These are phyloP conservation scores for Diarsia mendica DNA, from an alignment of 2,888 invertebrate species.

Conservation along the genomic window DNA sequence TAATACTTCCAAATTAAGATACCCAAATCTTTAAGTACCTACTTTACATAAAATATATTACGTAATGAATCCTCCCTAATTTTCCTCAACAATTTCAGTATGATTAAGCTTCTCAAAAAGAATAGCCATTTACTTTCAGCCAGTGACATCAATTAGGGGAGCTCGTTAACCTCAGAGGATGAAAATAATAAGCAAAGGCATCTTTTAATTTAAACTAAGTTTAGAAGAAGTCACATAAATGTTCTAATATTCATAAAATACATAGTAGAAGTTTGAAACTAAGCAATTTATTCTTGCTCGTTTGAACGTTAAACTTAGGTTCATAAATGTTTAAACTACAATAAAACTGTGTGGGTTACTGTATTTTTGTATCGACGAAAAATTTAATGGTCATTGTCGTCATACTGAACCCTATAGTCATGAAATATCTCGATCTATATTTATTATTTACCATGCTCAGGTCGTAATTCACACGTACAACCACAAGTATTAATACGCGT, in stretches of 20 bases:
- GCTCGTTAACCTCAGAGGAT: not conserved
- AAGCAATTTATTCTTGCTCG: conserved; percentile 9
- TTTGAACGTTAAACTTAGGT: not conserved
- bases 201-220: conserved; percentile 1
- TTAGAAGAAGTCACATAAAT: conserved; percentile 1
- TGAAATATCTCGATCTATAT: not conserved
- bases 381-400: not conserved
- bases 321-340: not conserved
- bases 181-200: conserved; percentile 3
- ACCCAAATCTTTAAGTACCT: not conserved
- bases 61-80: not conserved
- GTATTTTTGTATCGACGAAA: not conserved
- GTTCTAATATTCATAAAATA: not conserved
- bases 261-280: not conserved
- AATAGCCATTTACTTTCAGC: conserved; percentile 13
- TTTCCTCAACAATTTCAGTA: not conserved
- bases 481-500: too few relatives aligned
- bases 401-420: not conserved
- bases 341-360: not conserved
- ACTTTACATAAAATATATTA: not conserved
- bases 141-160: not conserved
- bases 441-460: not conserved
- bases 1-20: not conserved
- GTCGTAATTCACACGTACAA: not conserved
- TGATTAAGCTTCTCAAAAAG: conserved; percentile 4